These are phyloP conservation scores for Bilobella aurantiaca DNA, from an alignment of 1,140 invertebrate species.

Conservation along the genomic window DNA sequence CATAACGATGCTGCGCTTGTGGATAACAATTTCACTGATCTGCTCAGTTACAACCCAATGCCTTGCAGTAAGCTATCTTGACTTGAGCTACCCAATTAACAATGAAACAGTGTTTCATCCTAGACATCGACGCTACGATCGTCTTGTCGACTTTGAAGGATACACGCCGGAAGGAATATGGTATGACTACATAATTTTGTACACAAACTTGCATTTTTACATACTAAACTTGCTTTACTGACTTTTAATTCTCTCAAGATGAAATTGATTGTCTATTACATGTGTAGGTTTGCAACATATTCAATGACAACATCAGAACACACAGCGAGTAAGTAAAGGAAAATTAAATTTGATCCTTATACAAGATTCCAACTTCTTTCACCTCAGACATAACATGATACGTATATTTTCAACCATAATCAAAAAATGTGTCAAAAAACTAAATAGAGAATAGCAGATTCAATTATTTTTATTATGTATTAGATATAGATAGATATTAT, in stretches of 20 bases:
- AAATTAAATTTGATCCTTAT: too few relatives aligned
- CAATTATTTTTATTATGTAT: background rate
- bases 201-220: background rate
- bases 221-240: background rate
- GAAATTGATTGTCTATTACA: too few relatives aligned
- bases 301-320: conserved; percentile 13
- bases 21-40: too few relatives aligned
- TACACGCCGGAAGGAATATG: conserved; percentile 7
- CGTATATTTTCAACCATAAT: background rate
- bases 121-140: conserved; percentile 9
- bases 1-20: too few relatives aligned
- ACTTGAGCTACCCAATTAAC: conserved; percentile 15
- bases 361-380: background rate
- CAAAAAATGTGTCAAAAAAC: too few relatives aligned
- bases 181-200: background rate
- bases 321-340: background rate
- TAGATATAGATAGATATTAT: background rate
- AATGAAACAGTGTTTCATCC: conserved; percentile 16
- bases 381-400: background rate
- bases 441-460: background rate
- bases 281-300: conserved; percentile 7
- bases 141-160: conserved; percentile 10
- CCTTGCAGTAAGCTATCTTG: conserved; percentile 1
- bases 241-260: background rate
- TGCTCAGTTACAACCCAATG: background rate